phyloP scores from a whole-genome alignment of 30 jellyfish, hydroid and myxozoan species.

The Pseudorhiza aurosa region DNA sequence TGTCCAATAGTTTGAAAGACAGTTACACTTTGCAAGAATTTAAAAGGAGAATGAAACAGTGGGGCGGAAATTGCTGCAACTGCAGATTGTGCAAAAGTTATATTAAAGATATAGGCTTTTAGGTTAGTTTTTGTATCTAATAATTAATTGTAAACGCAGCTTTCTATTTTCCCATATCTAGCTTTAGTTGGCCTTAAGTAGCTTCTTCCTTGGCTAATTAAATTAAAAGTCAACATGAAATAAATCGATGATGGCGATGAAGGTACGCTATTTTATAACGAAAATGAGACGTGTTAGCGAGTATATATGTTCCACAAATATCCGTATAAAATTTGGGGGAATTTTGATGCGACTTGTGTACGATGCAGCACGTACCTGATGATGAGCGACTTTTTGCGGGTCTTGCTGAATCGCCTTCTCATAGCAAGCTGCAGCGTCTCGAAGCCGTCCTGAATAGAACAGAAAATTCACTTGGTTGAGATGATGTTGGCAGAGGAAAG shows the following conservation, averaged over 20 bases:
- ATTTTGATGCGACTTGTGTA: too few relatives aligned
- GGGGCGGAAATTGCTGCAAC: constrained; percentile 1
- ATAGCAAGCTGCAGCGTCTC: constrained; percentile 92
- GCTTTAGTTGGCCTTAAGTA: constrained; percentile 1
- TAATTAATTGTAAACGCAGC: not conserved
- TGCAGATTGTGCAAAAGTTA: constrained; percentile 19
- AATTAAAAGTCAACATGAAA: not conserved
- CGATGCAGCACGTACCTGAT: constrained; percentile 59
- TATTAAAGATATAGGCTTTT: constrained; percentile 1
- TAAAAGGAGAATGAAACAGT: constrained; percentile 17
- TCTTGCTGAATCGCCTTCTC: constrained; percentile 84
- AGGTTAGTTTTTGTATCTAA: not conserved
- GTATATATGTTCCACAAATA: too few relatives aligned
- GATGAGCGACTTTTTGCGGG: constrained; percentile 71
- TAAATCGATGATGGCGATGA: not conserved
- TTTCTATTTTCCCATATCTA: not conserved
- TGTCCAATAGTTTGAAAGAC: not conserved
- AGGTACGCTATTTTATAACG: too few relatives aligned
- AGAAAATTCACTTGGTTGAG: too few relatives aligned
- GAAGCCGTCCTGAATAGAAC: constrained; percentile 50
- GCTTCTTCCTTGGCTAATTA: not conserved
- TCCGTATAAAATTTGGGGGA: too few relatives aligned
- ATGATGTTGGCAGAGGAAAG: too few relatives aligned
- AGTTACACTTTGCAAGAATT: not conserved
- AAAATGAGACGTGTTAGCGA: too few relatives aligned